Conservation (phyloP, 2,113 vertebrate genomes). For the Engraulis encrasicolus region DNA sequence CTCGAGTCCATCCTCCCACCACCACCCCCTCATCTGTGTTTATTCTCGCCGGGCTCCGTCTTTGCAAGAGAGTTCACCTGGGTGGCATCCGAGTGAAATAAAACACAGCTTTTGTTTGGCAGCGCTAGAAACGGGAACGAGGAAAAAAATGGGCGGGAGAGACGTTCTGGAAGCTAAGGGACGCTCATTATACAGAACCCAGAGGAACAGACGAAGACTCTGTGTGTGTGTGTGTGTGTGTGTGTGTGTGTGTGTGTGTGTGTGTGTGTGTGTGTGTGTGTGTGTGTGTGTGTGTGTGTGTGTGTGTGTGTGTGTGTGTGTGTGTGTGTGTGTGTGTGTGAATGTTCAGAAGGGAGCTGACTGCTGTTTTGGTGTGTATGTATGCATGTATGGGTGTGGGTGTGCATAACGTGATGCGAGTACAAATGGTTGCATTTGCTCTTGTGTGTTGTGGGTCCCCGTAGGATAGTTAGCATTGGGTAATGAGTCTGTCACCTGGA, state of each 20-base stretch:
- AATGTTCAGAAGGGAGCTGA: neutral
- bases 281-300: slow-evolving; percentile 12
- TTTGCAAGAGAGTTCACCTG: neutral
- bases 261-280: neutral
- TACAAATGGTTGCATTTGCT: neutral
- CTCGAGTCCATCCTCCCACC: neutral
- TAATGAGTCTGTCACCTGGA: slow-evolving; percentile 12
- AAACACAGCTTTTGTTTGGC: slow-evolving; percentile 13
- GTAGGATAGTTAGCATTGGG: neutral
- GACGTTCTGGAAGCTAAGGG: neutral
- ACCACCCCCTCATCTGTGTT: too few species aligned
- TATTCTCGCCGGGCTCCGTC: neutral
- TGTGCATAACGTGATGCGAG: neutral
- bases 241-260: slow-evolving; percentile 27
- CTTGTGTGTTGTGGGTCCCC: neutral
- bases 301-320: slow-evolving; percentile 5
- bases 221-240: neutral
- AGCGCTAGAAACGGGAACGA: neutral
- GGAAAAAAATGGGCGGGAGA: neutral
- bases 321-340: slow-evolving; percentile 22
- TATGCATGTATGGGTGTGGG: neutral
- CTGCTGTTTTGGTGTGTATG: neutral
- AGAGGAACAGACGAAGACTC: neutral
- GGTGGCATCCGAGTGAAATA: neutral
- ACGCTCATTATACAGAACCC: slow-evolving; percentile 50